Evolutionary conservation across 1,140 invertebrate species (phyloP).

Genomic region (Zophobas morio): DNA sequence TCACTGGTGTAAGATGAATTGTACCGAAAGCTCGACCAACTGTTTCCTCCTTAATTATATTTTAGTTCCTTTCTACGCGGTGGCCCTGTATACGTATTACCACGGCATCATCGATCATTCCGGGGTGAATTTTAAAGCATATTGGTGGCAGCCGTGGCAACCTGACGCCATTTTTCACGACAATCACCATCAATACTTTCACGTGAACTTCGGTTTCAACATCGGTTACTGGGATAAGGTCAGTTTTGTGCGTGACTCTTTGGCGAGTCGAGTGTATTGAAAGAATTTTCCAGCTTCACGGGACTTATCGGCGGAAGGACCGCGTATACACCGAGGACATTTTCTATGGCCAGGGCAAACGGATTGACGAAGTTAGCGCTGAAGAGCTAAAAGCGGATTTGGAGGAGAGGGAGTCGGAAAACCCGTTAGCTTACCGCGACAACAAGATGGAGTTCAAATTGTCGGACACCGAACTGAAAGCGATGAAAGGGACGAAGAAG

Average conservation of each 20-base stretch:
- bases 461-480: conserved; percentile 55
- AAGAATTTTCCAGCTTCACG: conserved; percentile 73
- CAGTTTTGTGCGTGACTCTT: conserved; percentile 51
- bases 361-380: conserved; percentile 66
- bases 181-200: conserved; percentile 85
- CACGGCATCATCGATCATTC: conserved; percentile 85
- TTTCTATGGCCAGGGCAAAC: conserved; percentile 74
- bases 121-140: conserved; percentile 80
- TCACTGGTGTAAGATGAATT: conserved; percentile 74
- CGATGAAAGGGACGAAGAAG: conserved; percentile 46
- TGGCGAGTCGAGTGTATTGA: conserved; percentile 30
- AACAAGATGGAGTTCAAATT: conserved; percentile 63
- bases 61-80: conserved; percentile 73
- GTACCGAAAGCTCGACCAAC: conserved; percentile 7
- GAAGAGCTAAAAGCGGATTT: conserved; percentile 70
- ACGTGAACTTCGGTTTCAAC: conserved; percentile 84
- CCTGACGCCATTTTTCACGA: conserved; percentile 83
- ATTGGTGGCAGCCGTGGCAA: conserved; percentile 86
- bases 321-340: conserved; percentile 78
- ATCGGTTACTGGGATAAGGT: conserved; percentile 79
- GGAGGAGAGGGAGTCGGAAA: conserved; percentile 70
- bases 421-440: conserved; percentile 69
- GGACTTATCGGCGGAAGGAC: conserved; percentile 76
- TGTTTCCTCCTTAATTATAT: conserved; percentile 54
- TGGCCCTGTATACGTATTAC: conserved; percentile 79